Evolutionary conservation across 2,888 invertebrate species (phyloP), one percentile per base, ranked within the genome.

Genomic region (Pyrrhosoma nymphula): DNA sequence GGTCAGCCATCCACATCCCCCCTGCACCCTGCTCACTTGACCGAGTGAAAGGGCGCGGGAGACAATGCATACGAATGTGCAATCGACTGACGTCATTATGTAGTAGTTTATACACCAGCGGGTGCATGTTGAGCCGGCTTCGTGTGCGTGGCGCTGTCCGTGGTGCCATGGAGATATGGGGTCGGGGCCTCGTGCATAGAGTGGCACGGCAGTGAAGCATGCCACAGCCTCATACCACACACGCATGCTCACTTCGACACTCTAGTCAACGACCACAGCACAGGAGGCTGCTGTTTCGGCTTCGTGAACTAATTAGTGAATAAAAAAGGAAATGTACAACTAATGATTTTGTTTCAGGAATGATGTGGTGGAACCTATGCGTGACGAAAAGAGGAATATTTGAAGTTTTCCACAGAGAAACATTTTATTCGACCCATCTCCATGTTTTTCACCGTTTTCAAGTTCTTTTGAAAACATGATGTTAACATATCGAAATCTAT

Each of bases 21-120:
- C 26, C 69, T 26, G 35, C 16, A 0, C 75, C 35, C 35, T 23
- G 26, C 82, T 14, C 6, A 30, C 82, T 30, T 18, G 82, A 35
- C 82, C 16, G 18, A 35, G 82, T 82, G 30, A 82, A 82, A 82
- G 35, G 82, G 82, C 82, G 82, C 82, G 16, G 30, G 10, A 16
- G 82, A 82, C 82, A 82, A 82, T 82, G 82, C 30, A 35, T 30
- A 82, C 82, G 35, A 82, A 35, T 82, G 82, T 35, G 82, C 82
- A 10, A 82, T 82, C 82, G 82, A 14, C 82, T 30, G 30, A 82
- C 82, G 82, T 82, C 35, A 82, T 82, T 82, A 82, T 82, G 82
- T 82, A 82, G 82, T 30, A 82, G 82, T 30, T 82, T 82, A 82
- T 82, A 35, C 82, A 82, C 3, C 82, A 35, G n/a, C 16, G 18